Evolutionary conservation across 2,888 invertebrate genomes (phyloP).

Genomic region (Dolomedes plantarius): DNA sequence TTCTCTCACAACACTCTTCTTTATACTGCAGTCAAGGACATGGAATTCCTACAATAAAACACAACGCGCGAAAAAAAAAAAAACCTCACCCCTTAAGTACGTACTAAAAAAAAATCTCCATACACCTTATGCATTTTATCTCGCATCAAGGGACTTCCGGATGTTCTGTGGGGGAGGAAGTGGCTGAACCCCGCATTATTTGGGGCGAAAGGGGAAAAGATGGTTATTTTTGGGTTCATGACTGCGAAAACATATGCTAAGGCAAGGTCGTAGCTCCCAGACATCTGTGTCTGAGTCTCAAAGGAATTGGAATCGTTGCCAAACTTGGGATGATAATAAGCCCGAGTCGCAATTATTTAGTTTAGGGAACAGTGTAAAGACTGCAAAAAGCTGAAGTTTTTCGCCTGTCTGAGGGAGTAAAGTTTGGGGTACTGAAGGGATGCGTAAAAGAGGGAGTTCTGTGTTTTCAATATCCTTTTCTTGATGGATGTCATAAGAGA

Average conservation of each 20-base stretch:
- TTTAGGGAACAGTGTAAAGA: background rate
- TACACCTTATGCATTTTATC: constrained; percentile 1
- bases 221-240: constrained; percentile 36
- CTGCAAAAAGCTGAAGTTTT: background rate
- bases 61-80: background rate
- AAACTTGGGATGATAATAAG: constrained; percentile 18
- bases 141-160: background rate
- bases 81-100: background rate
- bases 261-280: constrained; percentile 22
- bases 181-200: constrained; percentile 9
- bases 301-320: constrained; percentile 18
- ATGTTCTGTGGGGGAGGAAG: constrained; percentile 9
- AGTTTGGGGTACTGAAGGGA: too few relatives aligned
- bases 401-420: too few relatives aligned
- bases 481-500: too few relatives aligned
- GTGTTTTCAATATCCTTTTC: too few relatives aligned
- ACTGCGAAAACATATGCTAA: constrained; percentile 16
- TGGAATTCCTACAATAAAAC: background rate
- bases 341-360: background rate
- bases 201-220: constrained; percentile 25
- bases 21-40: background rate
- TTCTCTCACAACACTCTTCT: background rate
- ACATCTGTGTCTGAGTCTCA: constrained; percentile 19
- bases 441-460: too few relatives aligned
- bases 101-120: background rate